phyloP scores from a whole-genome alignment of 2,113 vertebrate genomes.

The Oxyruncus cristatus region DNA sequence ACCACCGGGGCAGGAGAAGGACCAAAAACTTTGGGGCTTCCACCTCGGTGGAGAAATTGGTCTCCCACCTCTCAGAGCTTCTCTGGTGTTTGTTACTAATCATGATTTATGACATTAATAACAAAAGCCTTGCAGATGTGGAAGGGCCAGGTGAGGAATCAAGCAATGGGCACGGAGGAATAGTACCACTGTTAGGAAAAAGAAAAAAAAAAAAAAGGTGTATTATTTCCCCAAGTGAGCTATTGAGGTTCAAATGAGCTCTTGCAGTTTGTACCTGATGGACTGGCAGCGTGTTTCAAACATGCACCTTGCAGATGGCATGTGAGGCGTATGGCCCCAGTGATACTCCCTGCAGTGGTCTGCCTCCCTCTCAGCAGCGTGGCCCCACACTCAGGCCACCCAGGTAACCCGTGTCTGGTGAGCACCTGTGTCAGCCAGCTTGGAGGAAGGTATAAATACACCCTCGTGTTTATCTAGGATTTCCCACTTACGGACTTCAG shows the following conservation, averaged over 20 bases:
- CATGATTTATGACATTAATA: slow-evolving; percentile 26
- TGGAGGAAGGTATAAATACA: slow-evolving; percentile 27
- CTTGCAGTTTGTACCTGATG: not conserved
- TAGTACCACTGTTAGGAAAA: not conserved
- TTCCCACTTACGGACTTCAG: not conserved
- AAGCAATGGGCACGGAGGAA: not conserved
- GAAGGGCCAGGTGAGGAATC: not conserved
- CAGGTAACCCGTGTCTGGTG: slow-evolving; percentile 34
- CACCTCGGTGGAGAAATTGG: not conserved
- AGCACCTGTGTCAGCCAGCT: slow-evolving; percentile 42
- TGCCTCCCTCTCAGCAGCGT: not conserved
- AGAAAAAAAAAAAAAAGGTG: not conserved
- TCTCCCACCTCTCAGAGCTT: not conserved
- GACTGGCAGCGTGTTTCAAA: not conserved
- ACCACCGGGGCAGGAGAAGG: not conserved
- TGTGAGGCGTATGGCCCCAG: fast-evolving
- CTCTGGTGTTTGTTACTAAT: not conserved
- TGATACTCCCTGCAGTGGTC: fast-evolving
- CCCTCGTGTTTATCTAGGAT: slow-evolving; percentile 17
- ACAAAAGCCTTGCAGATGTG: not conserved
- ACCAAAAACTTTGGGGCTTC: not conserved
- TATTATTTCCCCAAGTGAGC: not conserved
- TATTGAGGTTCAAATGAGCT: not conserved
- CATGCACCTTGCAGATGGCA: not conserved
- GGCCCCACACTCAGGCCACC: not conserved